Conservation (phyloP, 2,113 vertebrate genomes). For the Dissostichus mawsoni region DNA sequence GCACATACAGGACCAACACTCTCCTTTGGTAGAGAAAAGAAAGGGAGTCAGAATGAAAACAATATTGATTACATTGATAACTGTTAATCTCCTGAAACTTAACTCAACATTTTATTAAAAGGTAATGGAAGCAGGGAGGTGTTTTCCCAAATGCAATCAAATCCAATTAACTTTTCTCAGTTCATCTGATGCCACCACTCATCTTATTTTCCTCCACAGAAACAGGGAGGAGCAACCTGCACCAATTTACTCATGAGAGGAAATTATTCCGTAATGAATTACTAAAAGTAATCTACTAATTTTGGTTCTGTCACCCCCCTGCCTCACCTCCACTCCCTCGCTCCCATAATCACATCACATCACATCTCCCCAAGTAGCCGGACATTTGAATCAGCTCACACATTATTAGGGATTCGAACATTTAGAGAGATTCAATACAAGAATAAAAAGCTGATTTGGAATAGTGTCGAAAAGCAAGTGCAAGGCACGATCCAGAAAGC, state of each 20-base stretch:
- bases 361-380: conserved; percentile 10
- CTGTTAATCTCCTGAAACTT: background rate
- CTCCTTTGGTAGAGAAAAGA: background rate
- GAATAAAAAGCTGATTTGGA: conserved; percentile 17
- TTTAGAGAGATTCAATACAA: conserved; percentile 17
- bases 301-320: background rate
- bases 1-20: background rate
- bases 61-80: background rate
- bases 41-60: background rate
- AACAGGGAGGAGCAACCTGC: conserved; percentile 7
- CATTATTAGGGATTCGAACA: background rate
- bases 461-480: background rate
- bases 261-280: conserved; percentile 15
- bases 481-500: background rate
- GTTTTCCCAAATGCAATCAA: conserved; percentile 27
- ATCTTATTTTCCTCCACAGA: conserved; percentile 15
- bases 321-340: background rate
- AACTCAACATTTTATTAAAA: conserved; percentile 10
- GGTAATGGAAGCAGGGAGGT: conserved; percentile 18
- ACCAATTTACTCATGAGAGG: conserved; percentile 29
- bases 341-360: background rate
- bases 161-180: conserved; percentile 22
- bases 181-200: conserved; percentile 28
- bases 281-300: conserved; percentile 41
- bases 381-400: conserved; percentile 5